phyloP scores from a whole-genome alignment of 2,888 invertebrate species.

The Acleris holmiana region DNA sequence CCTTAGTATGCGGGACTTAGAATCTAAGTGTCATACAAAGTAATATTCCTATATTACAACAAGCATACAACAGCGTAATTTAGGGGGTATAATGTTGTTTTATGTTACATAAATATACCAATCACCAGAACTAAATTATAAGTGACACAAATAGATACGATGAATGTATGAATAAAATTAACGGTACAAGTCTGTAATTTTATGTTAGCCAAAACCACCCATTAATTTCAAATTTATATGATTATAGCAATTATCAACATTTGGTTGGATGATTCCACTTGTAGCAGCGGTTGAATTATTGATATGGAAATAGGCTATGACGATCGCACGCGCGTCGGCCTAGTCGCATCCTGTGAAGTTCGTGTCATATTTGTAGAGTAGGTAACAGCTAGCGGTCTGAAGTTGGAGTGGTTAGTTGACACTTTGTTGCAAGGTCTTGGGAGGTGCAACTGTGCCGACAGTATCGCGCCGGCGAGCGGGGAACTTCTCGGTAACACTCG shows the following conservation, averaged over 20 bases:
- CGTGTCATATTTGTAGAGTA: constrained; percentile 52
- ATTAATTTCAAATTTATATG: constrained; percentile 1
- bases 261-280: constrained; percentile 1
- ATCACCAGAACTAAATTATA: background rate
- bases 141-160: background rate
- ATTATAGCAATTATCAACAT: constrained; percentile 6
- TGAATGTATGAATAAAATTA: background rate
- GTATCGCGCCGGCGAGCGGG: constrained; percentile 49
- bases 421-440: constrained; percentile 71
- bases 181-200: constrained; percentile 1
- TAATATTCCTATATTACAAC: constrained; percentile 5
- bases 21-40: constrained; percentile 16
- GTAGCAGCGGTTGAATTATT: constrained; percentile 31
- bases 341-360: constrained; percentile 62
- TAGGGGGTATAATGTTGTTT: no score
- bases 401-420: constrained; percentile 69
- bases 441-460: constrained; percentile 62
- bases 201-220: background rate
- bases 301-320: constrained; percentile 30
- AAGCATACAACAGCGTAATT: background rate
- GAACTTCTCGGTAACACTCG: constrained; percentile 53
- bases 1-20: constrained; percentile 23
- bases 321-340: constrained; percentile 37
- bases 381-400: constrained; percentile 47
- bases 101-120: no score